These are phyloP conservation scores for Synanthedon myopaeformis DNA, from an alignment of 2,888 invertebrate genomes.

Conservation along the genomic window DNA sequence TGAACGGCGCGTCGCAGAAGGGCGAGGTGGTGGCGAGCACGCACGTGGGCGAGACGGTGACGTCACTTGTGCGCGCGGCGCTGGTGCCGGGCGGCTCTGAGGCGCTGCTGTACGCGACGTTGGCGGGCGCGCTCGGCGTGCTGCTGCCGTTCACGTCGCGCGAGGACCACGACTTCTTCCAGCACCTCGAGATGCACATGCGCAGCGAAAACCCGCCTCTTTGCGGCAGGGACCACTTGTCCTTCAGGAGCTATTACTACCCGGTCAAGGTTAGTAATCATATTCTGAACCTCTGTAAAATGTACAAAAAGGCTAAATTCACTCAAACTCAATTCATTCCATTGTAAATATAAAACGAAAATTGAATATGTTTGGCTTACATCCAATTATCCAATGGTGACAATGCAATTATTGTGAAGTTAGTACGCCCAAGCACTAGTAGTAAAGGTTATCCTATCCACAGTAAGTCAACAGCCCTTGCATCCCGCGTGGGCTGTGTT, in stretches of 20 bases:
- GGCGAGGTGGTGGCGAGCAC: conserved; percentile 93
- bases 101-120: conserved; percentile 94
- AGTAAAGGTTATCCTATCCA: conserved; percentile 23
- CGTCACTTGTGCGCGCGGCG: conserved; percentile 95
- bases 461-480: conserved; percentile 55
- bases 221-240: conserved; percentile 97
- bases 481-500: conserved; percentile 38
- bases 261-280: conserved; percentile 85
- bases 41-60: conserved; percentile 95
- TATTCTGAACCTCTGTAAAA: neutral
- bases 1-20: conserved; percentile 98
- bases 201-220: conserved; percentile 95
- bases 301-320: neutral
- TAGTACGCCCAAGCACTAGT: no score
- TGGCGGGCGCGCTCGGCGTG: conserved; percentile 94
- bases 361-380: no score
- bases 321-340: no score
- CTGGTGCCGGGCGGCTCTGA: conserved; percentile 98
- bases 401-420: no score
- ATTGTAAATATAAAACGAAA: no score
- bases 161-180: conserved; percentile 99
- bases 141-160: conserved; percentile 94
- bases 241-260: conserved; percentile 96
- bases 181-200: conserved; percentile 99
- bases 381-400: no score